These are phyloP conservation scores for Phalacrocorax carbo DNA, from an alignment of 2,113 vertebrate genomes.

Conservation along the genomic window DNA sequence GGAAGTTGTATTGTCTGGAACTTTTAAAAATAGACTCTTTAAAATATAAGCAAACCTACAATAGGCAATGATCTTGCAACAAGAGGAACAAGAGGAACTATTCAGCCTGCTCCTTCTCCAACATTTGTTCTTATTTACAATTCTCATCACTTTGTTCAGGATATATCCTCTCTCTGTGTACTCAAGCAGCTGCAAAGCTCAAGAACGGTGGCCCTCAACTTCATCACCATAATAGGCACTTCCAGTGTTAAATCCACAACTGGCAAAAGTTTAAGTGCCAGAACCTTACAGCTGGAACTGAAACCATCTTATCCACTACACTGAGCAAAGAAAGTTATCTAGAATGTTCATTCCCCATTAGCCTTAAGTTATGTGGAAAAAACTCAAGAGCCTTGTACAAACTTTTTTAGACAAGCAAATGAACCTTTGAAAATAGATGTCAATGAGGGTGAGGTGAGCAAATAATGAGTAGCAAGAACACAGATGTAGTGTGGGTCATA, in stretches of 20 bases:
- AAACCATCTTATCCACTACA: neutral
- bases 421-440: neutral
- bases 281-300: neutral
- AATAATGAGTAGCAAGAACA: neutral
- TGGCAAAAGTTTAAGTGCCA: neutral
- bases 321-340: neutral
- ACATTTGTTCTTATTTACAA: neutral
- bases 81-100: neutral
- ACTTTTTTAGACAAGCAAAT: neutral
- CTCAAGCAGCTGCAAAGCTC: neutral
- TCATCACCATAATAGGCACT: neutral
- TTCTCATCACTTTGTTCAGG: neutral
- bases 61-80: neutral
- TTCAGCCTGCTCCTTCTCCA: neutral
- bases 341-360: neutral
- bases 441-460: neutral
- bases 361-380: accelerated
- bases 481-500: neutral
- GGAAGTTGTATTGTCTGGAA: neutral
- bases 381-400: neutral
- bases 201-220: neutral
- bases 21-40: neutral
- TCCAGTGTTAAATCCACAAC: neutral
- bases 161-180: neutral
- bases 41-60: neutral